Evolutionary conservation across 2,113 vertebrate genomes (phyloP).

Genomic region (Macrotus californicus): DNA sequence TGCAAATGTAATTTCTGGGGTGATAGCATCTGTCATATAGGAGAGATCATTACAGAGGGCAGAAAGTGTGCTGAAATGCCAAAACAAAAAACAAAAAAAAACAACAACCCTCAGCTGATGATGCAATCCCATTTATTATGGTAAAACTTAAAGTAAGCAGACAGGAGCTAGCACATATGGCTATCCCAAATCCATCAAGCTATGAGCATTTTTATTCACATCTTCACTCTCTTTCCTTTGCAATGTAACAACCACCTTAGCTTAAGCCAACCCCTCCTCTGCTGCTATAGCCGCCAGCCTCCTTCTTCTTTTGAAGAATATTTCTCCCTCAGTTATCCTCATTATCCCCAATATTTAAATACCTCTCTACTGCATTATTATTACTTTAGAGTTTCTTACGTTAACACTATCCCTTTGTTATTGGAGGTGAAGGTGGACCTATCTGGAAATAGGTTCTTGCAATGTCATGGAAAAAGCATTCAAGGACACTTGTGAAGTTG

Average conservation of each 20-base stretch:
- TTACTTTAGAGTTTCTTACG: not conserved
- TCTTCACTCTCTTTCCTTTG: not conserved
- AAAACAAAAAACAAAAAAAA: not conserved
- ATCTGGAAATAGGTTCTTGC: not conserved
- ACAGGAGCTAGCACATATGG: not conserved
- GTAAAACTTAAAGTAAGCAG: not conserved
- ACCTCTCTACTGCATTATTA: not conserved
- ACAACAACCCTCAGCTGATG: not conserved
- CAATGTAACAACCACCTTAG: not conserved
- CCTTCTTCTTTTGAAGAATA: not conserved
- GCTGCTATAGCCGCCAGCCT: not conserved
- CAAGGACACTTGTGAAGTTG: not conserved
- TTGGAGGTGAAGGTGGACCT: not conserved
- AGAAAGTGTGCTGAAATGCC: not conserved
- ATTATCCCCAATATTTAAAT: not conserved
- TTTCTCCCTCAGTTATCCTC: not conserved
- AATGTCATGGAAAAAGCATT: not conserved
- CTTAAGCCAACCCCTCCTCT: not conserved
- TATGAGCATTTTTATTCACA: not conserved
- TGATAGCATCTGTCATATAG: not conserved
- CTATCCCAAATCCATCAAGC: not conserved
- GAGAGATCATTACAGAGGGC: no score
- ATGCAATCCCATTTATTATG: not conserved
- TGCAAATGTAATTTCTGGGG: not conserved
- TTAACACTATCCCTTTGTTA: not conserved